A percentile compares a stretch with the other conserved stretches of the same genome.
These are phyloP conservation scores for Calosoma granatense DNA, from an alignment of 1,140 invertebrate species.

Conservation along the genomic window DNA sequence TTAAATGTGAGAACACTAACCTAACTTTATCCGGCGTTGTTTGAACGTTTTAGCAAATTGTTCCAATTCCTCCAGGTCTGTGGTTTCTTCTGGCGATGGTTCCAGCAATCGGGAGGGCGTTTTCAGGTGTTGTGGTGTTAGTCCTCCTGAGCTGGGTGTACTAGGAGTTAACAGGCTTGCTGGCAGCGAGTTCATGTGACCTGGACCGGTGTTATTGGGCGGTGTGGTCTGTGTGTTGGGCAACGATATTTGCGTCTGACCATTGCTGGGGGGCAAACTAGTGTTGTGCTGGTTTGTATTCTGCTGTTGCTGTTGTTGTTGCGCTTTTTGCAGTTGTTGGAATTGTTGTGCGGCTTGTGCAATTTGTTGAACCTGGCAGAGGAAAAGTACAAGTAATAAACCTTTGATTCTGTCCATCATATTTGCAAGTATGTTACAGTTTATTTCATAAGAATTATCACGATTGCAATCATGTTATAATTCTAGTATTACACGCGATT, in stretches of 20 bases:
- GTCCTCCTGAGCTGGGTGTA: slow-evolving; percentile 44
- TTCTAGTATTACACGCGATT: neutral
- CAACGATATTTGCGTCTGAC: slow-evolving; percentile 32
- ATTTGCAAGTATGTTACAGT: no score
- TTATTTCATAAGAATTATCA: no score
- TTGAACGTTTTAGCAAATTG: slow-evolving; percentile 97
- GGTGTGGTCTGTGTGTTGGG: slow-evolving; percentile 34
- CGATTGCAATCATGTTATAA: neutral
- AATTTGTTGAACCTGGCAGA: slow-evolving; percentile 48
- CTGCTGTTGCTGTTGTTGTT: slow-evolving; percentile 36
- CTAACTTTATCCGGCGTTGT: slow-evolving; percentile 87
- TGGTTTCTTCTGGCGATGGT: slow-evolving; percentile 80
- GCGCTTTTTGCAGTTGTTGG: slow-evolving; percentile 39
- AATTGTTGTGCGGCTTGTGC: slow-evolving; percentile 71
- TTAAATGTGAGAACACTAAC: slow-evolving; percentile 33
- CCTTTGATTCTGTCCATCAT: no score
- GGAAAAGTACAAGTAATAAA: no score
- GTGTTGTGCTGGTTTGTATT: slow-evolving; percentile 38
- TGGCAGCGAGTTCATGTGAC: slow-evolving; percentile 30
- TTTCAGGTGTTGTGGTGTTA: slow-evolving; percentile 40
- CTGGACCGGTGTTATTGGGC: slow-evolving; percentile 26
- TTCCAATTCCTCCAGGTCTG: slow-evolving; percentile 90
- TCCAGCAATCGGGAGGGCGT: slow-evolving; percentile 52
- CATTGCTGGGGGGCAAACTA: slow-evolving; percentile 41
- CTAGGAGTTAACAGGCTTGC: slow-evolving; percentile 42